Evolutionary conservation across 1,140 invertebrate species (phyloP), one percentile per base, ranked within the genome.

Genomic region (Manduca sexta): DNA sequence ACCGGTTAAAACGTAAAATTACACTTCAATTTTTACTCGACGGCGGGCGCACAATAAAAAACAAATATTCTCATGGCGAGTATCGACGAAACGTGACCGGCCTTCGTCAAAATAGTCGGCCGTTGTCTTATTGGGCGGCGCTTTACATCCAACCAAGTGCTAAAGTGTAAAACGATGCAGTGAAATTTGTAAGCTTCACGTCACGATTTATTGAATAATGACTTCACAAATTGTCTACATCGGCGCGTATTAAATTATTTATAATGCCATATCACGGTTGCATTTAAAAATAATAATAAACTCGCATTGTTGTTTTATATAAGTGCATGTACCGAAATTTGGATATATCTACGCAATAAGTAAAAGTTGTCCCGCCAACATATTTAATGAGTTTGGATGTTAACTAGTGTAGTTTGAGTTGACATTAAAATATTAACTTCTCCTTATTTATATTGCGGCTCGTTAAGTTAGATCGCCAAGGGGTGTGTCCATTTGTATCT

Each of bases 21-120:
- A 84, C 75, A 75, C 77, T 81, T 80, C 64, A 74, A 81, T 83
- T 80, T 84, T 83, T 73, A 76, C 77, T 77, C 66, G 67, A 71
- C 74, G 63, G 65, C 78, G 64, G 69, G 66, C 76, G 64, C 62
- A 71, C 72, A 75, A 78, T 75, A 84, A 84, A 84, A 84, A 84
- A 84, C 81, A 84, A 84, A 84, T 84, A 84, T 81, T 83, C 81
- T 84, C 81, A 83, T 83, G 79, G 72, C 59, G 66, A 68, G 77
- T 74, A 83, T 83, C 81, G 81, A 81, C 68, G 64, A 70, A 84
- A 84, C 81, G 81, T 84, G 81, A 84, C 81, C 77, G 75, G 76
- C 72, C 78, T 78, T 81, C 81, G 73, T 83, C 78, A 78, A 81
- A 84, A 84, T 80, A 80, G 77, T 76, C 69, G 69, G 67, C 69